Base-by-base conservation (phyloP, 2,797 vertebrate species). In the Poeciliopsis infans region DNA sequence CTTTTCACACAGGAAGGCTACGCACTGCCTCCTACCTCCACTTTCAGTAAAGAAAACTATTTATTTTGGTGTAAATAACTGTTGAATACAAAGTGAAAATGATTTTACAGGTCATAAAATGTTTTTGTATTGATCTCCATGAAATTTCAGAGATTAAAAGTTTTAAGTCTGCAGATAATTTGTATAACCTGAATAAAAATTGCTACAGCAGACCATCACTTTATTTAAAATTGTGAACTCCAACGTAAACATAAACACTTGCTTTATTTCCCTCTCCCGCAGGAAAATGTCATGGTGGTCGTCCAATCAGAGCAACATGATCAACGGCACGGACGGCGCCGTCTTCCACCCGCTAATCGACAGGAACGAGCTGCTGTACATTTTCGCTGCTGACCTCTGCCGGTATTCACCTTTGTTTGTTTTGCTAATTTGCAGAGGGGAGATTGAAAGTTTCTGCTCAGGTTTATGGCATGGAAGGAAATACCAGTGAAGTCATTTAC, bases 231-330 rank as follows among this genome's bases (percentile, higher is more conserved):
- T 18, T 28, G 23, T 70, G 11, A 46, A 15, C 68, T 46, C 41
- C n/a, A n/a, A 28, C 41, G 41, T 39, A 39, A 23, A 45, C n/a
- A n/a, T 25, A 36, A 39, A 39, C 36, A 39, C 6, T 2, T 8
- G 1, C 4, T 1, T 39, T 18, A 25, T 41, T 68, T 47, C 51
- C 61, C 41, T 78, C 12, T 74, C 79, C 74, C n/a, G 81, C 3
- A 96, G 95, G 53, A 2, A 95, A 77, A 96, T 97, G 95, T 91
- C 93, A 0, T 97, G 95, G 96, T 97, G 96, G 96, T 96, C 96
- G 0, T 96, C 96, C 61, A 93, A 96, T 73, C 94, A 96, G 91
- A 96, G 96, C 87, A 97, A 97, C 95, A 96, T 96, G 96, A 97
- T 97, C 86, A 97, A 97, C 46, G 96, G 96, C 10, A 96, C 96